A percentile compares a stretch with the other conserved stretches of the same genome.
These are phyloP conservation scores for Apotomis turbidana DNA, from an alignment of 2,888 invertebrate species.

Conservation along the genomic window DNA sequence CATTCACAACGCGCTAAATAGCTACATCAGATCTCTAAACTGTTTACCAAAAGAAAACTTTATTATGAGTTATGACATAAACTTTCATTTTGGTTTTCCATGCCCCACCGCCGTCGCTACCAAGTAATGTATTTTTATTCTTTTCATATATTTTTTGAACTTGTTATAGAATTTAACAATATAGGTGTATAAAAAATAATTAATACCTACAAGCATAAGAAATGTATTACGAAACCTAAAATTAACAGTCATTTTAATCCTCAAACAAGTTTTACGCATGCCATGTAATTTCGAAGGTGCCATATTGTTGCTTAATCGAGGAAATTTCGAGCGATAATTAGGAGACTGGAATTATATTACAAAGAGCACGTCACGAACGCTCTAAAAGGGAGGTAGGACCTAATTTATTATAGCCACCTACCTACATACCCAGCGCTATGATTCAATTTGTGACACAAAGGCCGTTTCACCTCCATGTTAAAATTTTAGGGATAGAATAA, in stretches of 20 bases:
- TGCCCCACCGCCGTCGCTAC: too few relatives aligned
- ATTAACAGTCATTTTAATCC: conserved; percentile 20
- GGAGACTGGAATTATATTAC: conserved; percentile 64
- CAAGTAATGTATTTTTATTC: too few relatives aligned
- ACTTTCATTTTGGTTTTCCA: too few relatives aligned
- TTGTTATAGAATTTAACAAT: too few relatives aligned
- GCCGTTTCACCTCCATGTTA: conserved; percentile 42
- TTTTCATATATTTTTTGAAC: too few relatives aligned
- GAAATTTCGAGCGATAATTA: conserved; percentile 56
- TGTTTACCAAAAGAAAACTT: too few relatives aligned
- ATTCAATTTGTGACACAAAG: conserved; percentile 70
- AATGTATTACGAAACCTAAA: not conserved
- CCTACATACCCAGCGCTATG: conserved; percentile 59
- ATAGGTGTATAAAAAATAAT: too few relatives aligned
- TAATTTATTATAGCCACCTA: conserved; percentile 64
- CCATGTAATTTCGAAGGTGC: conserved; percentile 39
- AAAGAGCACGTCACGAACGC: conserved; percentile 53
- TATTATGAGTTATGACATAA: too few relatives aligned
- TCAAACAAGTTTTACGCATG: conserved; percentile 24
- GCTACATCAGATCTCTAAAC: too few relatives aligned
- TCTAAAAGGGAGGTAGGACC: conserved; percentile 60
- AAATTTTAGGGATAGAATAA: conserved; percentile 20
- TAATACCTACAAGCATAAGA: not conserved
- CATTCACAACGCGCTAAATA: too few relatives aligned
- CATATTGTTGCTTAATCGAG: conserved; percentile 55